Evolutionary conservation across 1,140 invertebrate genomes (phyloP).

Genomic region (Eriosoma lanigerum): DNA sequence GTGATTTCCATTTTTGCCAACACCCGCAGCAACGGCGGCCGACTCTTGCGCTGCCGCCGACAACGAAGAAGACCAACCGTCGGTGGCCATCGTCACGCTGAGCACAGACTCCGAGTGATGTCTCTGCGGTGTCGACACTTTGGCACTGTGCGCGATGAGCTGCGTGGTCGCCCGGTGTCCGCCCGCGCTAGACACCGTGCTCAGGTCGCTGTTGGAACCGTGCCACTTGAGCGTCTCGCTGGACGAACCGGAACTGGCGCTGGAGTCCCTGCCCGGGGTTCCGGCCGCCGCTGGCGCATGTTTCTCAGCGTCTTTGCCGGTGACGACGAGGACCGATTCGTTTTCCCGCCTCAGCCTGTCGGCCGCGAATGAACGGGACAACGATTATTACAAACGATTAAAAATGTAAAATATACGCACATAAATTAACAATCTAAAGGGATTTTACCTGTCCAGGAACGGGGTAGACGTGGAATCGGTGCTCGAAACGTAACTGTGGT

Average conservation of each 20-base stretch:
- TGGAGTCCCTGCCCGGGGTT: constrained; percentile 66
- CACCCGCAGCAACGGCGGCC: neutral
- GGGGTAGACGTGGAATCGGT: constrained; percentile 76
- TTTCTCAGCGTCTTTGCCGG: constrained; percentile 55
- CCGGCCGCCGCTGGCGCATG: constrained; percentile 51
- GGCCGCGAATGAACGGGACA: too few relatives aligned
- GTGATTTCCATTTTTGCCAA: constrained; percentile 55
- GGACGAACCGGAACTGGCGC: constrained; percentile 67
- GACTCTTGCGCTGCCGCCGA: constrained; percentile 55
- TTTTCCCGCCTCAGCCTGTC: constrained; percentile 64
- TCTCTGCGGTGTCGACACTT: constrained; percentile 76
- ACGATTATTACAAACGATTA: too few relatives aligned
- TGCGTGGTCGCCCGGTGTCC: constrained; percentile 58
- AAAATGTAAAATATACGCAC: neutral
- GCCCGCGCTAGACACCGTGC: constrained; percentile 54
- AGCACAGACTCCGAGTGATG: constrained; percentile 74
- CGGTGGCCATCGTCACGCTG: constrained; percentile 10
- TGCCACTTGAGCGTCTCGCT: constrained; percentile 83
- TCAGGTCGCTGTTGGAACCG: constrained; percentile 64
- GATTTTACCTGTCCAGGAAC: constrained; percentile 74
- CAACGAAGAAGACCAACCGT: neutral
- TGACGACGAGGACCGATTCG: constrained; percentile 62
- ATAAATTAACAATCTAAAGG: constrained; percentile 14
- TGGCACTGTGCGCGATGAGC: constrained; percentile 75
- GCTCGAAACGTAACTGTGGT: constrained; percentile 79